Percentiles rank a stretch among this genome's conserved stretches.
Conservation (phyloP, 2,888 invertebrate species). For the Toxonevra muliebris region DNA sequence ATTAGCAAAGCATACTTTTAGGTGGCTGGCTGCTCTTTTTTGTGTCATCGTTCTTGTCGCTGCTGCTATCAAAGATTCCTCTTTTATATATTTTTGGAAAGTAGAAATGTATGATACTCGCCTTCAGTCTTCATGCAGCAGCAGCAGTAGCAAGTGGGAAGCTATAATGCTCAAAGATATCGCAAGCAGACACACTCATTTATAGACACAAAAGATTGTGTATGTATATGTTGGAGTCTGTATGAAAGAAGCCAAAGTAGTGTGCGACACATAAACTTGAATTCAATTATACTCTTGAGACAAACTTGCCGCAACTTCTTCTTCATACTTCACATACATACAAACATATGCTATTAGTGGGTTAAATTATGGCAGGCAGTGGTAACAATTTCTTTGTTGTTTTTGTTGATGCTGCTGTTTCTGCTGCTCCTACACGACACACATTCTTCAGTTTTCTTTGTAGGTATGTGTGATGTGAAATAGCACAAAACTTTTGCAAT, state of each 20-base stretch:
- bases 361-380: conserved; percentile 8
- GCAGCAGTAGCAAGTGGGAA: too few species aligned
- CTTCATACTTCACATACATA: neutral
- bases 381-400: neutral
- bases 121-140: too few species aligned
- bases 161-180: too few species aligned
- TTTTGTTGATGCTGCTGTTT: neutral
- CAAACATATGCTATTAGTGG: conserved; percentile 6
- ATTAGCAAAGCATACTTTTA: conserved; percentile 16
- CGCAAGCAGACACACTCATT: too few species aligned
- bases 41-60: too few species aligned
- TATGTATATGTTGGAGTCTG: too few species aligned
- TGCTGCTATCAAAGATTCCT: too few species aligned
- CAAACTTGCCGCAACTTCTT: neutral
- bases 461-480: neutral
- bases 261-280: conserved; percentile 17
- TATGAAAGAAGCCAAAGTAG: too few species aligned
- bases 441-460: neutral
- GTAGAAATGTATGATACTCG: too few species aligned
- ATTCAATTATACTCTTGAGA: conserved; percentile 23
- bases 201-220: too few species aligned
- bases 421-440: too few species aligned
- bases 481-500: neutral
- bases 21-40: neutral
- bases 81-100: too few species aligned